Base-by-base conservation (phyloP, 2,113 vertebrate species). In the Garra rufa region DNA sequence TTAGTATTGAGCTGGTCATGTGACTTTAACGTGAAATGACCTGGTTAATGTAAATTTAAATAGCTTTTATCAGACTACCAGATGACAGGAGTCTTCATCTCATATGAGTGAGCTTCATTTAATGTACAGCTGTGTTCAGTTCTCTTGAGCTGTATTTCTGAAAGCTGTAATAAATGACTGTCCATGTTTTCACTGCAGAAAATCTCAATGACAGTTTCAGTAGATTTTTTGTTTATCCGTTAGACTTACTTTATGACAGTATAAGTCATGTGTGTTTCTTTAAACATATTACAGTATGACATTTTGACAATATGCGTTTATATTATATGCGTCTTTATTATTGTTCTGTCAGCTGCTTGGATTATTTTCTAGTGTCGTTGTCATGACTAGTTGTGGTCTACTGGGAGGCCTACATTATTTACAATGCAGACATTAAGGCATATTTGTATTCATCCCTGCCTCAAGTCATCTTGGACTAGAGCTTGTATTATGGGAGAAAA, bases 321-420 rank as follows among this genome's bases (percentile, higher is more conserved):
- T 69, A 38, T 69, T 15, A 38, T 2, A 6, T 19, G n/a, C 3
- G 8, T 69, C 9, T 38, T 11, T 41, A 41, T 0, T 41, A 19
- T 38, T 2, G 34, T 41, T 70, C 30, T 38, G 61, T 6, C 26
- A 30, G 26, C 14, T 30, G 26, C 26, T 30, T 63, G 15, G 30
- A 69, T 21, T 21, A 69, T 69, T 21, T 69, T 21, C 4, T 41
- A 41, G 67, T 41, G 65, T 10, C 65, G 8, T 17, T 3, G 17
- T 67, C 59, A 28, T 30, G 59, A 14, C 11, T 61, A 14, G 59
- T 15, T 34, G 14, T 34, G 30, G 63, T 67, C 34, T 41, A 10
- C 30, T 41, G 5, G 65, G 65, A 69, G 34, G 34, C 65, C 17
- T 59, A 21, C 30, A 52, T 69, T 70, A 82, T 43, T 83, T 73